Base-by-base conservation (phyloP, 2,888 invertebrate species). In the Epinotia brunnichana region DNA sequence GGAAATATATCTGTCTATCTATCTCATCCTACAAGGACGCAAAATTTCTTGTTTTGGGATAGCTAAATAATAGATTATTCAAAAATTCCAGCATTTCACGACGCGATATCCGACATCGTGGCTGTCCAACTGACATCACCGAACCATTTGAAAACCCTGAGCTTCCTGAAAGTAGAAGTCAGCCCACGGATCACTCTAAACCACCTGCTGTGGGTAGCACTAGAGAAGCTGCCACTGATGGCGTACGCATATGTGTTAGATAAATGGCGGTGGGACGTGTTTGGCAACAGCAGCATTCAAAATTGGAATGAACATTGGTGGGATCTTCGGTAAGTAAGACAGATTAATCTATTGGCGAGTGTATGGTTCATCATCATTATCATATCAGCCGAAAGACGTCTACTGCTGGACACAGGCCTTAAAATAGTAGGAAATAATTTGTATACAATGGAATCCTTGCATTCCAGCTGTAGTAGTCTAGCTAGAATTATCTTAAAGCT, bases 21-120 rank as follows among this genome's bases (percentile, higher is more conserved):
- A 9, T 7, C 35, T 35, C 9, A 35, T 9, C 44, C 15, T 48
- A 5, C 13, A 48, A n/a, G 15, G 13, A 48, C 48, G n/a, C n/a
- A 7, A n/a, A 3, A n/a, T 7, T n/a, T 7, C 9, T 2, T 48
- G 4, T 3, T 44, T 15, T 44, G 3, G 13, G 44, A 44, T 2
- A 15, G 3, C 0, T 15, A 44, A 13, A 44, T 44, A 13, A 44
- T 44, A 15, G 44, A 56, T 66, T 35, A 3, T 9, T n/a, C 24
- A 63, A 44, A 74, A 62, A 35, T 69, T 73, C 15, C 85, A 94
- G 95, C 95, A 76, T 95, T 95, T 79, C 95, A 95, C 82, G 95
- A 95, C 82, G 95, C 95, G 39, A 90, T 95, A 66, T 95, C 95
- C 0, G 95, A 95, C 77, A 94, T 95, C 24, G 91, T 95, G 13